Evolutionary conservation across 2,888 invertebrate species (phyloP).

Genomic region (Xanthorhoe spadicearia): DNA sequence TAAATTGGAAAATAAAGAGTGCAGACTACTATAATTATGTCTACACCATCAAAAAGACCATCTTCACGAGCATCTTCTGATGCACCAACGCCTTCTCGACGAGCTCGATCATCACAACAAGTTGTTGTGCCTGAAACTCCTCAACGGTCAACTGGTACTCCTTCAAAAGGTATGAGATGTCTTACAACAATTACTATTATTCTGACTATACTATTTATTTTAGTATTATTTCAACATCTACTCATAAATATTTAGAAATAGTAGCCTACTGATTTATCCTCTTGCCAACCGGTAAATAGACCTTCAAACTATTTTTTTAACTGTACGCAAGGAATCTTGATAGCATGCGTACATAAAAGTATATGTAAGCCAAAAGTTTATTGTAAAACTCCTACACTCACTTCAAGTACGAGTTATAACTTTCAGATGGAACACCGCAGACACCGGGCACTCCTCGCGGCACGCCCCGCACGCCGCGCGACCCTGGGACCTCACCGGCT

Average conservation of each 20-base stretch:
- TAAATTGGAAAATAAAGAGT: constrained; percentile 5
- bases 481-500: constrained; percentile 74
- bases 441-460: constrained; percentile 60
- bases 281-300: too few relatives aligned
- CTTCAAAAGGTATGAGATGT: constrained; percentile 64
- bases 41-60: constrained; percentile 75
- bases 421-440: constrained; percentile 60
- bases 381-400: too few relatives aligned
- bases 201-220: too few relatives aligned
- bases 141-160: constrained; percentile 74
- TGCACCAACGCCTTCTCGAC: constrained; percentile 75
- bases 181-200: too few relatives aligned
- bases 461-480: constrained; percentile 60
- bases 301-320: too few relatives aligned
- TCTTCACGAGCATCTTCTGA: constrained; percentile 78
- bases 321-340: too few relatives aligned
- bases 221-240: too few relatives aligned
- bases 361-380: too few relatives aligned
- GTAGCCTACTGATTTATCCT: too few relatives aligned
- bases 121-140: constrained; percentile 80
- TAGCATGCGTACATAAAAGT: too few relatives aligned
- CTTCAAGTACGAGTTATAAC: background rate
- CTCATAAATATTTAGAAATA: too few relatives aligned
- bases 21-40: constrained; percentile 56
- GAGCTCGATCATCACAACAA: constrained; percentile 75